Base-by-base conservation (phyloP, 2,888 invertebrate genomes). In the Fissipunctia ypsillon region DNA sequence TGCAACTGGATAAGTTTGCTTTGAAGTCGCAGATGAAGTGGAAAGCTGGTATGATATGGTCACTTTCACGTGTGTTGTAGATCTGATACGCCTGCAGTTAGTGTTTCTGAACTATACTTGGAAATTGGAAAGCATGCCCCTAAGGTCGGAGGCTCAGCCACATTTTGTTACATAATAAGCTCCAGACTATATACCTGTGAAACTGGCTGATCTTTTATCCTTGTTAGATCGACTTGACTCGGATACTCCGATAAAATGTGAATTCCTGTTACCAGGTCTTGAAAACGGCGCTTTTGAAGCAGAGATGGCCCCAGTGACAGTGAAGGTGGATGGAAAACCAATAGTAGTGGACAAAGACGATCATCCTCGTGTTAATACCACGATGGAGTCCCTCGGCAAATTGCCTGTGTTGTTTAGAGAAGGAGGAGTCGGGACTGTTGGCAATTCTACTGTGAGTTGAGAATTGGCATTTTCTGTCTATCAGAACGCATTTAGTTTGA, bases 381-480 rank as follows among this genome's bases (percentile, higher is more conserved):
- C 98, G 0, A 88, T 97, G 0, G 99, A 99, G 90, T 97, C 96
- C 28, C 96, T 99, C 45, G 97, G 97, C 71, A 99, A 99, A 93
- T 96, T 99, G 74, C 97, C 98, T 0, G 96, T 98, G 1, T 96
- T 99, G 43, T 99, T 99, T 94, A 98, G 99, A 91, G 98, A 99
- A 93, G 97, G 98, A 76, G 99, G 99, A 41, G 97, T 98, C 9
- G 99, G 99, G 2, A 99, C 99, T n/a, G 99, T 99, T 78, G 99
- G 99, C 50, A 98, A 98, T 88, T 99, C 99, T 69, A 99, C 99
- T 97, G 98, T 98, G 5, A 64, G 63, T 64, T 45, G 14, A 28
- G n/a, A 63, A 45, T 45, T 45, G 16, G 9, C 1, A n/a, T 54
- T n/a, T 31, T 43, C 38, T 60, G 16, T 9, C 10, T 4, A 60